Percentiles rank a stretch among this genome's conserved stretches.
Evolutionary conservation across 30 jellyfish, hydroid and myxozoan genomes (phyloP).

Genomic region (Pseudorhiza aurosa): DNA sequence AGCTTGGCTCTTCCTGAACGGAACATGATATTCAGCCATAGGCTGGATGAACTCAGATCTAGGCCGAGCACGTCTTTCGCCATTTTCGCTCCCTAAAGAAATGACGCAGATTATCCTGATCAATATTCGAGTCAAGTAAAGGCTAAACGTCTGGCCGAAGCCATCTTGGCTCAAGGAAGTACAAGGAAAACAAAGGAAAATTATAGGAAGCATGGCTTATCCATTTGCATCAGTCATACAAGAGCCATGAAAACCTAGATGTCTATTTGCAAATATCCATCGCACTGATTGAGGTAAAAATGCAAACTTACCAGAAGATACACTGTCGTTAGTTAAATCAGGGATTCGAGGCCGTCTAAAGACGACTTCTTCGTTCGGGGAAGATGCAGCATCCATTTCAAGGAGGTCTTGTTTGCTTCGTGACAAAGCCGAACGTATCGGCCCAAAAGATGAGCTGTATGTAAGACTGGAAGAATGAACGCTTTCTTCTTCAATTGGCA

Average conservation of each 20-base stretch:
- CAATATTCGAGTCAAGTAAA: not conserved
- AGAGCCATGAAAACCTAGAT: too few relatives aligned
- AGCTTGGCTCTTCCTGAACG: constrained; percentile 10
- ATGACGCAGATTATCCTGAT: not conserved
- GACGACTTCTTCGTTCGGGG: constrained; percentile 25
- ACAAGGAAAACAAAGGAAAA: too few relatives aligned
- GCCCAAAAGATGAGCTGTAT: constrained; percentile 58
- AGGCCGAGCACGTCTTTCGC: constrained; percentile 62
- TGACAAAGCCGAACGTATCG: constrained; percentile 88
- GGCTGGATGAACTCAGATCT: constrained; percentile 73
- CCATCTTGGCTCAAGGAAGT: too few relatives aligned
- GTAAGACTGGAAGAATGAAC: constrained; percentile 53
- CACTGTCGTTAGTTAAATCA: constrained; percentile 32
- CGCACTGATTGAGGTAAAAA: too few relatives aligned
- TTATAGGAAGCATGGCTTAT: too few relatives aligned
- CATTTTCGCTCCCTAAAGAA: constrained; percentile 65
- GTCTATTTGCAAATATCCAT: too few relatives aligned
- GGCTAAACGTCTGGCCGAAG: not conserved
- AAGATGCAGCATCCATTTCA: constrained; percentile 32
- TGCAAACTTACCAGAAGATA: constrained; percentile 67
- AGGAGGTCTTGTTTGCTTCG: constrained; percentile 82
- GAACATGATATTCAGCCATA: constrained; percentile 45
- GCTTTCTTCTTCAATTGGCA: constrained; percentile 39
- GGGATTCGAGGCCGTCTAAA: constrained; percentile 30
- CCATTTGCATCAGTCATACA: too few relatives aligned